Evolutionary conservation across 2,888 invertebrate species (phyloP).

Genomic region (Drepanosiphum platanoidis): DNA sequence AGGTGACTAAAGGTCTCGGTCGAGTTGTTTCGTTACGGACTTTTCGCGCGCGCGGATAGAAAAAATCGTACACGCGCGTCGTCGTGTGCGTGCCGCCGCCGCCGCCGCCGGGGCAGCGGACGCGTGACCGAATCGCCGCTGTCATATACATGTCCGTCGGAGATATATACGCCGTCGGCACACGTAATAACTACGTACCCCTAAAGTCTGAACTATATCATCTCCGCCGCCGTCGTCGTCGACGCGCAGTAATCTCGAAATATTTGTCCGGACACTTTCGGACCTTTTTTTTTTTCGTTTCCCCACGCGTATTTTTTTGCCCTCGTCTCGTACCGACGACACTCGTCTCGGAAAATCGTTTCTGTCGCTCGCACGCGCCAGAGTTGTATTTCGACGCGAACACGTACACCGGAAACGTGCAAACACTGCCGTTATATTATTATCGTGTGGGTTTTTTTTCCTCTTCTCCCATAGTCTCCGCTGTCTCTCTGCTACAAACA

Average conservation of each 20-base stretch:
- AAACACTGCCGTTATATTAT: background rate
- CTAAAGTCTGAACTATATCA: background rate
- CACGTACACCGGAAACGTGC: background rate
- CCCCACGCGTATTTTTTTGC: background rate
- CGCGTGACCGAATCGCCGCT: background rate
- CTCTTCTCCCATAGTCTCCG: background rate
- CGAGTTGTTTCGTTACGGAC: background rate
- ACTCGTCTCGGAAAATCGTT: no score
- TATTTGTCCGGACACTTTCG: slow-evolving; percentile 5
- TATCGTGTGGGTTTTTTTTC: background rate
- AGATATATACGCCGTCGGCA: background rate
- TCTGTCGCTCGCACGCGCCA: background rate
- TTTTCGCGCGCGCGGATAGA: background rate
- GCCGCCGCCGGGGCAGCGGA: background rate
- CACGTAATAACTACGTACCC: background rate
- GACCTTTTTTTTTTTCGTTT: slow-evolving; percentile 5
- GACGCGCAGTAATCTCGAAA: background rate
- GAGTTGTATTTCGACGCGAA: background rate
- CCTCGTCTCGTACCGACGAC: no score
- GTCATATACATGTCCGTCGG: background rate
- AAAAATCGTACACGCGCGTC: background rate
- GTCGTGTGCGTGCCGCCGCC: background rate
- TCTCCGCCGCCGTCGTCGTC: background rate
- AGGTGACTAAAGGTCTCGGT: background rate
- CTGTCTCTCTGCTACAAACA: background rate